These are phyloP conservation scores for Lasioglossum vierecki DNA, from an alignment of 2,888 invertebrate genomes.

Conservation along the genomic window DNA sequence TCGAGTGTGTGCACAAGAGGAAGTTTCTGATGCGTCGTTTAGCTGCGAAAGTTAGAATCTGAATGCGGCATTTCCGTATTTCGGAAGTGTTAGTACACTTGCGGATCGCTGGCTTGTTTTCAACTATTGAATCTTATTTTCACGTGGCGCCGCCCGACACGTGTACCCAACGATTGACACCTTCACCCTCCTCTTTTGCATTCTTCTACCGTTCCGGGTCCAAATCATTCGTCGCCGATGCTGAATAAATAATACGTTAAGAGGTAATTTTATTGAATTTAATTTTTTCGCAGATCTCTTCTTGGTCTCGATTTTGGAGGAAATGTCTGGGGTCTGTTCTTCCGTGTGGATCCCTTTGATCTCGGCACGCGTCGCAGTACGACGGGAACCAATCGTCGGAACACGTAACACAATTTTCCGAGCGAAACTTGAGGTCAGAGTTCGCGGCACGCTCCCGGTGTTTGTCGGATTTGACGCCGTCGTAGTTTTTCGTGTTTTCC, in stretches of 20 bases:
- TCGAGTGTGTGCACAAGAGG: background rate
- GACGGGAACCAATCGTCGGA: background rate
- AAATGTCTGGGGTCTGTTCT: background rate
- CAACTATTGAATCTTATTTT: background rate
- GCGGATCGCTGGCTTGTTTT: background rate
- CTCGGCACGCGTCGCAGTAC: background rate
- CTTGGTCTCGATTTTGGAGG: background rate
- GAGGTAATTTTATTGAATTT: too few species aligned
- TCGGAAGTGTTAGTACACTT: background rate
- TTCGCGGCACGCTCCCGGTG: background rate
- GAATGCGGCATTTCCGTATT: background rate
- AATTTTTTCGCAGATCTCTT: too few species aligned
- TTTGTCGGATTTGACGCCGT: background rate
- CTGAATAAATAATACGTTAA: too few species aligned
- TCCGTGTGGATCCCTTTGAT: background rate
- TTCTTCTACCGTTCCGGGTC: background rate
- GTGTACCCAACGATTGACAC: background rate
- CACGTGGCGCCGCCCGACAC: background rate
- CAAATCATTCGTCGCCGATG: too few species aligned
- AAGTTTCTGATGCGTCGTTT: constrained; percentile 10
- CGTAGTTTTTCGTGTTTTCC: constrained; percentile 1
- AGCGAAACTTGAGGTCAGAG: constrained; percentile 2
- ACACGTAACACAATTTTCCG: background rate
- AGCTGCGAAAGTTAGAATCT: background rate
- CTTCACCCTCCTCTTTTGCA: background rate